Conservation (phyloP, 2,113 vertebrate species). For the Hiodon tergisus region DNA sequence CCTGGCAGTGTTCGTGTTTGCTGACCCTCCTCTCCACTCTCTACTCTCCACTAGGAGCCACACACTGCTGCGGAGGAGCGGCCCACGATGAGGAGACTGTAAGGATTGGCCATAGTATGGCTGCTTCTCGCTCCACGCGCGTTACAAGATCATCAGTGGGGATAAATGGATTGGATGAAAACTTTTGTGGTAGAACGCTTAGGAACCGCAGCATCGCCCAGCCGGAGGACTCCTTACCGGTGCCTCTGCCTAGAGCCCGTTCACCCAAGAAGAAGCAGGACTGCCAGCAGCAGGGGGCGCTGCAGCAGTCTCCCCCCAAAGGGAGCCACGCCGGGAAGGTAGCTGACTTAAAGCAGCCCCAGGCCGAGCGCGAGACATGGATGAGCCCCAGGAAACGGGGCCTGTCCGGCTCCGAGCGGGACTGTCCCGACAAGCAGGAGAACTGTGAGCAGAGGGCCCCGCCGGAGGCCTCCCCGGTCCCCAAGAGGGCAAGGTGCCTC, state of each 20-base stretch:
- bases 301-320: constrained; percentile 61
- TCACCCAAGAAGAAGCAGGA: constrained; percentile 95
- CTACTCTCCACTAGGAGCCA: constrained; percentile 77
- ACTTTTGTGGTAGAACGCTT: constrained; percentile 97
- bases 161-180: constrained; percentile 99
- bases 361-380: constrained; percentile 70
- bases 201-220: constrained; percentile 98
- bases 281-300: constrained; percentile 47
- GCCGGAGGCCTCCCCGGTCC: constrained; percentile 69
- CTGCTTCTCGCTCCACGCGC: constrained; percentile 97
- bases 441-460: constrained; percentile 70
- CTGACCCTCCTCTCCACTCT: constrained; percentile 32
- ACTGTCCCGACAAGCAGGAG: constrained; percentile 75
- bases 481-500: constrained; percentile 85
- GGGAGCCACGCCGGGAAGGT: constrained; percentile 65
- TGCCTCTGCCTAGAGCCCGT: constrained; percentile 79
- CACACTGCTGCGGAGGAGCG: constrained; percentile 75
- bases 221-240: constrained; percentile 83
- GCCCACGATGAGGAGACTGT: constrained; percentile 90
- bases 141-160: constrained; percentile 99
- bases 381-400: constrained; percentile 81
- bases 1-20: background rate
- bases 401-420: constrained; percentile 80
- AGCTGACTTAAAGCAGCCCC: constrained; percentile 64
- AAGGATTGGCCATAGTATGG: constrained; percentile 97